phyloP scores from a whole-genome alignment of 2,888 invertebrate species.

The Aleiodes alternator region DNA sequence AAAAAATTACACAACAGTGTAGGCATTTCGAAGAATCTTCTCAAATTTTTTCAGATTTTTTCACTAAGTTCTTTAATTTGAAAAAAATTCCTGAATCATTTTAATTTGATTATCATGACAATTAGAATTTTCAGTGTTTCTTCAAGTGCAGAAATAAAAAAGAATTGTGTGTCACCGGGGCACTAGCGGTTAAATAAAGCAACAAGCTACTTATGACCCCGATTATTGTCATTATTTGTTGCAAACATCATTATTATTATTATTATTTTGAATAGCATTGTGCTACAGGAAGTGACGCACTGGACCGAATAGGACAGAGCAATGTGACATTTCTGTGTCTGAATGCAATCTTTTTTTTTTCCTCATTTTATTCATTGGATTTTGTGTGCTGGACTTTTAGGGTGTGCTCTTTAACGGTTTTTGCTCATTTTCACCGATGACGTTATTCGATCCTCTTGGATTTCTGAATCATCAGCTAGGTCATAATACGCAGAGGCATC shows the following conservation, averaged over 20 bases:
- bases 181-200: neutral
- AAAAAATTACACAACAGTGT: no score
- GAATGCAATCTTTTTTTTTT: neutral
- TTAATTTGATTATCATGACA: neutral
- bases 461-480: no score
- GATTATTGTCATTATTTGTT: neutral
- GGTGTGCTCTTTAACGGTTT: neutral
- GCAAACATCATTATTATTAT: neutral
- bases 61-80: neutral
- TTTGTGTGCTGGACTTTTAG: neutral
- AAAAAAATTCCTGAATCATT: neutral
- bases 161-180: neutral
- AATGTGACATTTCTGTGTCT: neutral
- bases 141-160: neutral
- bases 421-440: neutral
- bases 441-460: neutral
- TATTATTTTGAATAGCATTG: neutral
- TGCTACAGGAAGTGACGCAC: constrained; percentile 2
- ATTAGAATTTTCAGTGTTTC: neutral
- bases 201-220: neutral
- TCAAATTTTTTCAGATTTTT: no score
- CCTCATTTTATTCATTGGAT: neutral
- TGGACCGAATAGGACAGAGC: neutral
- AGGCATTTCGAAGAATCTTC: no score
- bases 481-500: no score